Percentiles rank a stretch among this genome's conserved stretches.
phyloP scores from a whole-genome alignment of 2,888 invertebrate species.

The Panzeria rudis region DNA sequence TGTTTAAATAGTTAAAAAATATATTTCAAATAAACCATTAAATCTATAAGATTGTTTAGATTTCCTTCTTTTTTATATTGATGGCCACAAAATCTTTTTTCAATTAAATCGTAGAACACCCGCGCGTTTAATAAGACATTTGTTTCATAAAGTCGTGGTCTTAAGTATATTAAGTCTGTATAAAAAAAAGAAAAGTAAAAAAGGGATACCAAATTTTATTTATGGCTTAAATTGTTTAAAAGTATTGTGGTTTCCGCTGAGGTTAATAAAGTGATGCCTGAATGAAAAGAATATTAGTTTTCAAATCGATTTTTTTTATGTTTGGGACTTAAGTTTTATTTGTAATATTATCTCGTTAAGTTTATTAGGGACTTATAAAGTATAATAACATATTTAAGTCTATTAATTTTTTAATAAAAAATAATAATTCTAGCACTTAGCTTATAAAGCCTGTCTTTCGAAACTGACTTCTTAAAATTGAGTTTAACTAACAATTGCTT shows the following conservation, averaged over 20 bases:
- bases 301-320: constrained; percentile 12
- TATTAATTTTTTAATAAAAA: no score
- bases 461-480: no score
- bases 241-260: constrained; percentile 72
- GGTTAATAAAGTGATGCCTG: constrained; percentile 35
- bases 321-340: background rate
- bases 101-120: constrained; percentile 34
- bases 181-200: background rate
- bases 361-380: background rate
- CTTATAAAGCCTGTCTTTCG: no score
- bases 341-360: background rate
- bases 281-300: constrained; percentile 1
- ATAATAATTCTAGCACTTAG: no score
- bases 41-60: constrained; percentile 16
- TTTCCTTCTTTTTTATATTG: constrained; percentile 22
- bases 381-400: no score
- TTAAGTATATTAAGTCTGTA: constrained; percentile 17
- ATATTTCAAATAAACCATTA: constrained; percentile 70
- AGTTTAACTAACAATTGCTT: no score
- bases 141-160: background rate
- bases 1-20: constrained; percentile 61
- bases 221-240: constrained; percentile 63
- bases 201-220: constrained; percentile 37
- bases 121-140: constrained; percentile 31
- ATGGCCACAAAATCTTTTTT: constrained; percentile 8